Evolutionary conservation across 2,797 vertebrate species (phyloP).

Genomic region (Pagetopsis macropterus): DNA sequence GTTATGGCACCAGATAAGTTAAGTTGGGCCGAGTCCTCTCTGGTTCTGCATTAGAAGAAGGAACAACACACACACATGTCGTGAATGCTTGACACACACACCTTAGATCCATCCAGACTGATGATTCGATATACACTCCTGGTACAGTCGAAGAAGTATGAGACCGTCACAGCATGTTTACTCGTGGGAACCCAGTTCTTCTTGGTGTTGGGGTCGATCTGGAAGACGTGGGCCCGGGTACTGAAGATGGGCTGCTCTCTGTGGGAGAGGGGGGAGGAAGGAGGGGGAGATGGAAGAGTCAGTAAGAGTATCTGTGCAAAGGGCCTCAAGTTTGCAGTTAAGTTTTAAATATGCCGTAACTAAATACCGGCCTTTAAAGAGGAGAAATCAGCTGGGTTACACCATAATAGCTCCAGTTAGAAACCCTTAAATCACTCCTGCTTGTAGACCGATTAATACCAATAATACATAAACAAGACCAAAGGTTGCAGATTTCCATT

Average conservation of each 20-base stretch:
- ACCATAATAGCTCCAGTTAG: conserved; percentile 12
- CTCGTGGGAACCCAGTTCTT: conserved; percentile 99
- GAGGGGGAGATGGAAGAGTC: background rate
- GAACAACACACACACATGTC: background rate
- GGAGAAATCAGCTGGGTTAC: conserved; percentile 3
- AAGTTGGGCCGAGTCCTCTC: background rate
- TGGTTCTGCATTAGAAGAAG: no score
- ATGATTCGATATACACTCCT: conserved; percentile 97
- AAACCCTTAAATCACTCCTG: background rate
- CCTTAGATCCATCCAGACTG: conserved; percentile 98
- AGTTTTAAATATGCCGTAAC: conserved; percentile 1
- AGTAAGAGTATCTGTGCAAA: conserved; percentile 6
- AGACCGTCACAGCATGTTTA: conserved; percentile 96
- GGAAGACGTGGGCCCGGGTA: conserved; percentile 97
- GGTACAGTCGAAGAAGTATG: conserved; percentile 98
- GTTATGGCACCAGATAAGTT: background rate
- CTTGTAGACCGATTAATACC: background rate
- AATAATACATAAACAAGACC: background rate
- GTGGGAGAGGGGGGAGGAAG: background rate
- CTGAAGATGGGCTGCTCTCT: conserved; percentile 99
- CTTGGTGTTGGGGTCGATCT: conserved; percentile 98
- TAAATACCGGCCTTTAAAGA: background rate
- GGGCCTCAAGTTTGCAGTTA: background rate
- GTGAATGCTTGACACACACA: conserved; percentile 58
- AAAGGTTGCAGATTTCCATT: no score